Conservation (phyloP, 2,888 invertebrate species). For the Drosophila rellima region DNA sequence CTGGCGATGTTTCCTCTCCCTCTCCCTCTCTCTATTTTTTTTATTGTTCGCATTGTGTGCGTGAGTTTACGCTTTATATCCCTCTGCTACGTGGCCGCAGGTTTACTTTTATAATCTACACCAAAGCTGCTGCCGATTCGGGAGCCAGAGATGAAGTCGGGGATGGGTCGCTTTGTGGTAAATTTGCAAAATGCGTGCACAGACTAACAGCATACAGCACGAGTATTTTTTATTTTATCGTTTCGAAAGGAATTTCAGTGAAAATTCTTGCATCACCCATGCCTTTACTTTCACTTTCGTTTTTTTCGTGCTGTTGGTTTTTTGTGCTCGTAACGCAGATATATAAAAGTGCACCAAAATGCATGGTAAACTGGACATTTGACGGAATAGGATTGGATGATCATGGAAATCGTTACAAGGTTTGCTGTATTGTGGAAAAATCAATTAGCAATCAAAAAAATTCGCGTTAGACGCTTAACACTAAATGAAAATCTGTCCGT, state of each 20-base stretch:
- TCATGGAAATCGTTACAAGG: slow-evolving; percentile 29
- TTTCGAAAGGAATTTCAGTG: slow-evolving; percentile 37
- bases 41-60: slow-evolving; percentile 66
- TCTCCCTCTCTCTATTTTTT: slow-evolving; percentile 13
- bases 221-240: slow-evolving; percentile 34
- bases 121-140: slow-evolving; percentile 27
- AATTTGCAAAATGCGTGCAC: slow-evolving; percentile 80
- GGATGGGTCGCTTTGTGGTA: slow-evolving; percentile 66
- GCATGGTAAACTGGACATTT: slow-evolving; percentile 4
- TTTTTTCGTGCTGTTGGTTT: neutral
- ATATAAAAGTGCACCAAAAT: slow-evolving; percentile 36
- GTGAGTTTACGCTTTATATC: slow-evolving; percentile 79
- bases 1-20: slow-evolving; percentile 12
- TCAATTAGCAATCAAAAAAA: slow-evolving; percentile 62
- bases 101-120: slow-evolving; percentile 76
- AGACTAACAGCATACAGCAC: slow-evolving; percentile 56
- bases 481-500: slow-evolving; percentile 22
- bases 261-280: slow-evolving; percentile 43
- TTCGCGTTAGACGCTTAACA: slow-evolving; percentile 6
- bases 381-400: neutral
- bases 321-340: slow-evolving; percentile 20
- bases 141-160: slow-evolving; percentile 4
- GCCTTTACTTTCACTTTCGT: slow-evolving; percentile 17
- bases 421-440: slow-evolving; percentile 45
- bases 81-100: slow-evolving; percentile 68